A percentile compares a stretch with the other conserved stretches of the same genome.
Evolutionary conservation across 2,797 vertebrate genomes (phyloP).

Genomic region (Rousettus madagascariensis): DNA sequence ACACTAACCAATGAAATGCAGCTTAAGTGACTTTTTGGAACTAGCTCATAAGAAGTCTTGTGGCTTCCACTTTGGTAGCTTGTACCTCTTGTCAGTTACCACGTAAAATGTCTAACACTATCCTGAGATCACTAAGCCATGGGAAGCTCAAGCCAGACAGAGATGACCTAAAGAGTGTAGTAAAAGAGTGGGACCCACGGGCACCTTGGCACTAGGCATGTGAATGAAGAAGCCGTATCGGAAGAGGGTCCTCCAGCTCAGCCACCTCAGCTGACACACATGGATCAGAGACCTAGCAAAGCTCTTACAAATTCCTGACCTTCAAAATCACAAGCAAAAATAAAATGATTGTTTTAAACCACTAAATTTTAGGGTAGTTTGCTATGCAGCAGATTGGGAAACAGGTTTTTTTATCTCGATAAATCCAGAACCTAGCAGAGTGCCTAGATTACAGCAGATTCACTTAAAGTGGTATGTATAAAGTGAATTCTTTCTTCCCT

Average conservation of each 20-base stretch:
- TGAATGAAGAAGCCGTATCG: not conserved
- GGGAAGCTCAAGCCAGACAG: not conserved
- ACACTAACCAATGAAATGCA: not conserved
- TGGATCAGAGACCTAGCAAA: not conserved
- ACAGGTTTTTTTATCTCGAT: not conserved
- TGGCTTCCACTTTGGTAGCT: not conserved
- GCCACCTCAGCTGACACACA: not conserved
- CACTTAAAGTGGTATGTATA: not conserved
- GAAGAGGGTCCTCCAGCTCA: not conserved
- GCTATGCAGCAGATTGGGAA: not conserved
- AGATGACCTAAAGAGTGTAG: not conserved
- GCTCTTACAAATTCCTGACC: not conserved
- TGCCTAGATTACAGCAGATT: not conserved
- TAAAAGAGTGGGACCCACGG: not conserved
- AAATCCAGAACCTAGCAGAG: not conserved
- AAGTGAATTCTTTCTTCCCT: conserved; percentile 11
- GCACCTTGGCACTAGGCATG: not conserved
- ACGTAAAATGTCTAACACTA: not conserved
- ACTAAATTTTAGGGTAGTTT: not conserved
- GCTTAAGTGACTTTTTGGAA: not conserved
- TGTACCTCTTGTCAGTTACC: not conserved
- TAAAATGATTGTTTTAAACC: not conserved
- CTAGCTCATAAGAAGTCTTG: not conserved
- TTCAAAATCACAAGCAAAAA: conserved; percentile 35
- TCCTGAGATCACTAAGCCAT: not conserved